Evolutionary conservation across 1,140 invertebrate species (phyloP).

Genomic region (Paracyclopina nana): DNA sequence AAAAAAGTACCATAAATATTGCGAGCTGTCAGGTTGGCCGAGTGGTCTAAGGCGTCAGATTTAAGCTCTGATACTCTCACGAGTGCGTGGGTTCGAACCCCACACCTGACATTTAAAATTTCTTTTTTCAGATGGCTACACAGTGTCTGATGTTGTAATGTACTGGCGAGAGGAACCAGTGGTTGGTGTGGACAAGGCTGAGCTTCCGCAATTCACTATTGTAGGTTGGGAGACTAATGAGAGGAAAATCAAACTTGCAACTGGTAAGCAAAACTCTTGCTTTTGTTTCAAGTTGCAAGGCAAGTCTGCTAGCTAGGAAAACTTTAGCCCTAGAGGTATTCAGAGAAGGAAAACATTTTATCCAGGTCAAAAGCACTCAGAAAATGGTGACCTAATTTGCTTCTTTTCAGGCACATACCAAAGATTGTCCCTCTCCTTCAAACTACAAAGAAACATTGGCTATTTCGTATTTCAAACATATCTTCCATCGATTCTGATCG

Average conservation of each 20-base stretch:
- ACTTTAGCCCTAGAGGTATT: neutral
- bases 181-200: constrained; percentile 73
- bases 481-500: constrained; percentile 55
- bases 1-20: constrained; percentile 9
- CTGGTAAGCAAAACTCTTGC: constrained; percentile 33
- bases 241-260: constrained; percentile 52
- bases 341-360: no score
- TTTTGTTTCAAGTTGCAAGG: neutral
- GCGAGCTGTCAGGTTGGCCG: constrained; percentile 9
- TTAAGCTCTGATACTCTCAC: constrained; percentile 10
- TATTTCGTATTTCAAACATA: constrained; percentile 68
- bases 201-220: constrained; percentile 87
- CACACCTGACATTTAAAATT: constrained; percentile 15
- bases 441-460: constrained; percentile 51
- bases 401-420: constrained; percentile 41
- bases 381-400: neutral
- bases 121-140: constrained; percentile 66
- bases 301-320: neutral
- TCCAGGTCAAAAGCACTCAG: no score
- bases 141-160: constrained; percentile 89
- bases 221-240: constrained; percentile 81
- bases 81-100: constrained; percentile 13
- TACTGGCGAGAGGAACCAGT: constrained; percentile 75
- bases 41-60: constrained; percentile 14
- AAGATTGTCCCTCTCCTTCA: constrained; percentile 66